Base-by-base conservation (phyloP, 2,888 invertebrate genomes). In the Cotesia congregata region DNA sequence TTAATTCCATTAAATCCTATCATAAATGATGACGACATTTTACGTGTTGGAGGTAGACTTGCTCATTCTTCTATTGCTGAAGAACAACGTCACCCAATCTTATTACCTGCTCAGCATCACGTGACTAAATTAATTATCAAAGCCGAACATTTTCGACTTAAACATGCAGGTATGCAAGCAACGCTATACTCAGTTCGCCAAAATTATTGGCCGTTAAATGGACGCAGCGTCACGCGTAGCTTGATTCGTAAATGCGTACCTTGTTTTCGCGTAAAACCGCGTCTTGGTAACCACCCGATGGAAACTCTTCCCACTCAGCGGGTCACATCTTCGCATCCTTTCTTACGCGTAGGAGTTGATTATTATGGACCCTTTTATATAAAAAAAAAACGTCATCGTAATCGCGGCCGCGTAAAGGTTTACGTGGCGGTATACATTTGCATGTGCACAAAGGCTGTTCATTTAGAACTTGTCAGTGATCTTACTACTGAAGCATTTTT, bases 131-230 rank as follows among this genome's bases (percentile, higher is more conserved):
- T n/a, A 12, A 59, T 59, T 59, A 12, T 59, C 59, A 1, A 1
- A n/a, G 1, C 20, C 1, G n/a, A 59, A 2, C 59, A 59, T 59
- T 1, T 12, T 12, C 1, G 59, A 1, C 59, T 59, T 59, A 59
- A 79, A 5, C 87, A 87, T 75, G 77, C 78, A 5, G 86, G 85
- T 0, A 67, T 70, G 5, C 79, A 82, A 64, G 71, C 80, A 0
- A 79, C 83, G 0, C 67, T 84, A 3, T 67, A 77, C 12, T 20
- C 67, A 1, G 15, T 84, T 4, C 67, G 80, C 38, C n/a, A 72
- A n/a, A 74, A 82, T 6, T 88, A 78, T 73, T 88, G 87, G 86
- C 84, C 87, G 1, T 75, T 85, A 1, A 78, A 82, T 12, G 83
- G 81, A 3, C 77, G 81, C 73, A 74, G 81, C 20, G 71, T 75